Evolutionary conservation across 1,140 invertebrate genomes (phyloP), one percentile per base, ranked within the genome.

Genomic region (Contarinia nasturtii): DNA sequence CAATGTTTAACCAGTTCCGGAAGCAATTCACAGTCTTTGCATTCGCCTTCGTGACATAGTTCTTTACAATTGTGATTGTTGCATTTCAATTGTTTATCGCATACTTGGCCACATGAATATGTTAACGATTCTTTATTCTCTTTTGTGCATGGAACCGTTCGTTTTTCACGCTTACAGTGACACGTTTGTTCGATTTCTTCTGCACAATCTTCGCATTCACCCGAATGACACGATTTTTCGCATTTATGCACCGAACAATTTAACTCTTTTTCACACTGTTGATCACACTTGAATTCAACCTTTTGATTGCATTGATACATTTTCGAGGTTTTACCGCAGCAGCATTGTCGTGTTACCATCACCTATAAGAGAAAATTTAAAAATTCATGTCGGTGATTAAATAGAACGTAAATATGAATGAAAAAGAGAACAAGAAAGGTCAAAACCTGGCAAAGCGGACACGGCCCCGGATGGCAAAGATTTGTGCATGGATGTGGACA

Each of bases 391-490:
- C n/a, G n/a, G n/a, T n/a, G n/a, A n/a, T n/a, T n/a, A n/a, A n/a
- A n/a, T n/a, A n/a, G n/a, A n/a, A n/a, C n/a, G n/a, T n/a, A n/a
- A 68, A 61, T 27, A 59, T 59, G 27, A 27, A 27, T 3, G 10
- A 27, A 27, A 27, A 27, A 27, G 10, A 27, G 10, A 27, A 3
- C 3, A 27, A 27, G 10, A 27, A 27, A 27, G 27, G 4, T 5
- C 27, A 27, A 27, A 27, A 75, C 73, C 51, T 71, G 69, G 60
- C 87, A 92, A 1, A 82, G 77, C 8, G 90, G 87, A 60, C 84
- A 87, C 0, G 82, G 79, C 0, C 83, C 93, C 1, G 93, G 90
- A 65, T 98, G 93, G 61, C 93, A 97, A 0, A 89, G 66, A 49
- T 90, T 60, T 2, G 75, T 86, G 62, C 92, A 96, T 2, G 75